phyloP scores from a whole-genome alignment of 2,113 vertebrate genomes.

The Anguilla rostrata region DNA sequence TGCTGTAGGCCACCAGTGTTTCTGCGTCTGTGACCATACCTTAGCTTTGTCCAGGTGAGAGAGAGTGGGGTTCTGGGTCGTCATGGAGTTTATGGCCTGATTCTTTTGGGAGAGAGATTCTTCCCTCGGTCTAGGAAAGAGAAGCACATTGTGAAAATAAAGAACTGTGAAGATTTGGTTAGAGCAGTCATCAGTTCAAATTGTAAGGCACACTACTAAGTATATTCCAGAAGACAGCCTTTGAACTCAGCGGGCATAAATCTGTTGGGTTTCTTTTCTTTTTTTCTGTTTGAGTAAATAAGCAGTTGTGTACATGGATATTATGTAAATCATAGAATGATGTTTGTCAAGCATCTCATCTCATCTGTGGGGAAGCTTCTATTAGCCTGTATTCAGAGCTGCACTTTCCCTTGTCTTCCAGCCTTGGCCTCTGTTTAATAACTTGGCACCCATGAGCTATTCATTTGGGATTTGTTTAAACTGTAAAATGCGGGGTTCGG shows the following conservation, averaged over 20 bases:
- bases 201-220: too few species aligned
- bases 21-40: neutral
- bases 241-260: too few species aligned
- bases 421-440: neutral
- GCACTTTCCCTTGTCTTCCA: neutral
- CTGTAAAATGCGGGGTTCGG: constrained; percentile 16
- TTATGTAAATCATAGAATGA: neutral
- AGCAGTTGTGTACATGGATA: neutral
- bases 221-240: too few species aligned
- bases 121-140: neutral
- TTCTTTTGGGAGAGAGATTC: too few species aligned
- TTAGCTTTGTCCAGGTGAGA: neutral
- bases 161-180: too few species aligned
- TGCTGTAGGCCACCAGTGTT: too few species aligned
- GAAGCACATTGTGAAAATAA: neutral
- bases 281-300: neutral
- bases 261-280: too few species aligned
- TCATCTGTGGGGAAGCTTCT: neutral
- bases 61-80: neutral
- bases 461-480: constrained; percentile 1
- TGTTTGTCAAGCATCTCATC: neutral
- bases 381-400: neutral
- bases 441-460: neutral
- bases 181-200: too few species aligned
- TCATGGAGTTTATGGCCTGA: too few species aligned